Evolutionary conservation across 2,888 invertebrate species (phyloP), one percentile per base, ranked within the genome.

Genomic region (Drosophila prolongata): DNA sequence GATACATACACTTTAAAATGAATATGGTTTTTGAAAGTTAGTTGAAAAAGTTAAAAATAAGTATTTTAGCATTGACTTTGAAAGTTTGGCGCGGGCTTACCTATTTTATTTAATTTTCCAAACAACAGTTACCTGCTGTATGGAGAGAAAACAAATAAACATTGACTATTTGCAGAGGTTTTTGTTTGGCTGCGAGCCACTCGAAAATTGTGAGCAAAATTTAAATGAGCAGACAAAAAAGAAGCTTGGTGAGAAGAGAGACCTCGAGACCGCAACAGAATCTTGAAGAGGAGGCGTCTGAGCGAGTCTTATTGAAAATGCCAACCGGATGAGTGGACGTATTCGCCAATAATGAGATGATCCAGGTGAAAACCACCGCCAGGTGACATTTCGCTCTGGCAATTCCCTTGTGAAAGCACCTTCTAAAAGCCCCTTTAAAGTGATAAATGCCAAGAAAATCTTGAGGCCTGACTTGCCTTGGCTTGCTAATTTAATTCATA

Each of bases 361-460:
- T 49, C 40, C 61, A 42, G 61, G 64, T 70, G 58, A 49, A 69
- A 60, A 58, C 16, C 14, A 27, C 30, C 11, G 19, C 40, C 40
- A 49, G 43, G 38, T 78, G 76, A 65, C 62, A 73, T 76, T 79
- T 79, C 19, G 13, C 16, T 3, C 10, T 38, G 37, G 14, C 2
- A 5, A 10, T 27, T 52, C 34, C 34, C 38, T 34, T 47, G 54
- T 38, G 65, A 66, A 55, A 55, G 66, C 46, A 35, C 1, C 27
- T 24, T 24, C 16, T 13, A 44, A 38, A 59, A 42, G 13, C 14
- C 30, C 14, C 10, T n/a, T 14, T 9, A 11, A 57, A 42, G 53
- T 47, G 47, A 66, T 77, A 85, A 80, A 72, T 75, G 77, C 52
- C 68, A 79, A 67, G 68, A 77, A 75, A 76, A 75, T 64, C 58